phyloP scores from a whole-genome alignment of 2,888 invertebrate genomes.

The Ochlodes sylvanus region DNA sequence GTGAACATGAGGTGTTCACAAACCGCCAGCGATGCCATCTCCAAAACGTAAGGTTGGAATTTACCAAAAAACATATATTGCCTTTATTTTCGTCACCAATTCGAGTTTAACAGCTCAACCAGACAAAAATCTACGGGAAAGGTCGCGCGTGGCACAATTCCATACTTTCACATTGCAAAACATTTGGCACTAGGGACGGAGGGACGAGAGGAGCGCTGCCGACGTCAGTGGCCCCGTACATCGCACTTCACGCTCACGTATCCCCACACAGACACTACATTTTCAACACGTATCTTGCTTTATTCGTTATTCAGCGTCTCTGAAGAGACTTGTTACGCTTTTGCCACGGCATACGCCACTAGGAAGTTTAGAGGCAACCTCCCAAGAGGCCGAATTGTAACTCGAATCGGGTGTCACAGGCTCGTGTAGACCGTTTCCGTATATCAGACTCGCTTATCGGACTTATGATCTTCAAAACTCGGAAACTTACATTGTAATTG shows the following conservation, averaged over 20 bases:
- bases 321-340: slow-evolving; percentile 27
- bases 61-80: slow-evolving; percentile 64
- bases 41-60: slow-evolving; percentile 63
- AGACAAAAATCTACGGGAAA: slow-evolving; percentile 69
- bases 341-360: slow-evolving; percentile 42
- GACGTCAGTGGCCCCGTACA: slow-evolving; percentile 80
- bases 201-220: slow-evolving; percentile 73
- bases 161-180: slow-evolving; percentile 85
- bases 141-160: slow-evolving; percentile 83
- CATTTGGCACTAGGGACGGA: slow-evolving; percentile 80
- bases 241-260: slow-evolving; percentile 76
- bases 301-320: slow-evolving; percentile 37
- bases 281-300: slow-evolving; percentile 62
- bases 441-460: slow-evolving; percentile 71
- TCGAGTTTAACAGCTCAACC: slow-evolving; percentile 53
- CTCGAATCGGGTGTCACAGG: slow-evolving; percentile 81
- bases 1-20: slow-evolving; percentile 60
- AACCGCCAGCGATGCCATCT: slow-evolving; percentile 56
- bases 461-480: slow-evolving; percentile 76
- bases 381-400: slow-evolving; percentile 72
- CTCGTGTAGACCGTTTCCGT: slow-evolving; percentile 81
- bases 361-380: slow-evolving; percentile 65
- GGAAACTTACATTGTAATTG: slow-evolving; percentile 98
- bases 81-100: slow-evolving; percentile 52
- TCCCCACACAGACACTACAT: slow-evolving; percentile 66